These are phyloP conservation scores for Cyphomyrus discorhynchus DNA, from an alignment of 2,113 vertebrate species.

Conservation along the genomic window DNA sequence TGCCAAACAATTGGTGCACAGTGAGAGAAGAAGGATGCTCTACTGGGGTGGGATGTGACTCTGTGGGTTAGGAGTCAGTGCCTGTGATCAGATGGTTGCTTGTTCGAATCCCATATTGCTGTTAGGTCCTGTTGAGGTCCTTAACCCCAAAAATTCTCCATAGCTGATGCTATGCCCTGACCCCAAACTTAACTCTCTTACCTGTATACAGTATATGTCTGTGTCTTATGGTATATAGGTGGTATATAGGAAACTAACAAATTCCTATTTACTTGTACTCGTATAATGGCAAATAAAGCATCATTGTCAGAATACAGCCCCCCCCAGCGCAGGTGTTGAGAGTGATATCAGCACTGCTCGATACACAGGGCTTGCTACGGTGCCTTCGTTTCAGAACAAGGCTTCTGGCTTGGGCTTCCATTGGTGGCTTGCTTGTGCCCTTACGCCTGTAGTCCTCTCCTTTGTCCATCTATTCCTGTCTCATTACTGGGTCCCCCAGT, in stretches of 20 bases:
- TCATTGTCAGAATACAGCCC: not conserved
- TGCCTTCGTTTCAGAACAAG: not conserved
- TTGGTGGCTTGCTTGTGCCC: not conserved
- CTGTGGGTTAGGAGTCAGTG: not conserved
- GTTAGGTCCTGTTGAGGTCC: not conserved
- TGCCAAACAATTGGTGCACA: not conserved
- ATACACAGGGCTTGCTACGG: not conserved
- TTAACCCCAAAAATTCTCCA: not conserved
- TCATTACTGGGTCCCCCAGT: not conserved
- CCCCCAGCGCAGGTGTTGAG: not conserved
- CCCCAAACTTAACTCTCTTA: not conserved
- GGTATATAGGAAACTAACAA: not conserved
- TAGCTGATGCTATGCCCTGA: not conserved
- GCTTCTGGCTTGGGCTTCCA: not conserved
- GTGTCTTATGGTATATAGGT: not conserved
- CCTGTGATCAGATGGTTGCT: not conserved
- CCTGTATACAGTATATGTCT: not conserved
- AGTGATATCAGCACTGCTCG: not conserved
- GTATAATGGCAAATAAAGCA: not conserved
- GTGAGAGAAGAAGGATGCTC: not conserved
- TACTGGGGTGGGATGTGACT: not conserved
- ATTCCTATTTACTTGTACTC: not conserved
- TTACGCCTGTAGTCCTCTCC: not conserved
- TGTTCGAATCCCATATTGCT: not conserved
- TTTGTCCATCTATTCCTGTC: not conserved